Evolutionary conservation across 2,797 vertebrate species (phyloP), one percentile per base, ranked within the genome.

Genomic region (Spatula versicolor): DNA sequence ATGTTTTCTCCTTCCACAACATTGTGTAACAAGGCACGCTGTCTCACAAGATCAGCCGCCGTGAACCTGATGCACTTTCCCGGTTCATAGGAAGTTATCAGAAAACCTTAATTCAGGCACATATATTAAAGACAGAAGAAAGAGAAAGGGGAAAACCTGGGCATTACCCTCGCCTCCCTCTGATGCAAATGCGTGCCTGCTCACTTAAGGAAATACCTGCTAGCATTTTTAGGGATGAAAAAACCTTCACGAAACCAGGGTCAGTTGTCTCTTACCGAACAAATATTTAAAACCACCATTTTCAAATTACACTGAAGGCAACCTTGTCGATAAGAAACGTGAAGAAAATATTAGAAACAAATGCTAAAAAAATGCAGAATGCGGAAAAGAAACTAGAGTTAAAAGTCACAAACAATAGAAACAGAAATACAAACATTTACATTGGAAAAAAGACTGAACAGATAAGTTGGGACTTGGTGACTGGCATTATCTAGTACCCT

Each of bases 361-460:
- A 74, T 28, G 39, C 16, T 93, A 95, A 95, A 73, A 92, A 63
- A 92, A 76, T 41, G 30, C 88, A 71, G 66, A 78, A 66, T 39
- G 55, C 72, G 54, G 68, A 66, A 94, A 93, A 96, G 81, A 96
- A 83, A 90, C 45, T 77, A 37, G 90, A 94, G 88, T 85, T 89
- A 88, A 92, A 95, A 94, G 86, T 90, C 86, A 48, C 88, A 93
- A 96, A 95, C 92, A 95, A 94, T 23, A 95, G 92, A 72, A 94
- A 87, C 75, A 92, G 95, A 94, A 97, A 97, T 90, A 97, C 96
- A 98, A 98, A 98, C 91, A 96, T 96, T 97, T 94, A 96, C 96
- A 92, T 90, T 96, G 88, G 81, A 77, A 96, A 92, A 92, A 95
- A 98, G 97, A 96, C 98, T 97, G 97, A 97, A 97, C 96, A 97